Conservation (phyloP, 2,888 invertebrate genomes). For the Bibio marci region DNA sequence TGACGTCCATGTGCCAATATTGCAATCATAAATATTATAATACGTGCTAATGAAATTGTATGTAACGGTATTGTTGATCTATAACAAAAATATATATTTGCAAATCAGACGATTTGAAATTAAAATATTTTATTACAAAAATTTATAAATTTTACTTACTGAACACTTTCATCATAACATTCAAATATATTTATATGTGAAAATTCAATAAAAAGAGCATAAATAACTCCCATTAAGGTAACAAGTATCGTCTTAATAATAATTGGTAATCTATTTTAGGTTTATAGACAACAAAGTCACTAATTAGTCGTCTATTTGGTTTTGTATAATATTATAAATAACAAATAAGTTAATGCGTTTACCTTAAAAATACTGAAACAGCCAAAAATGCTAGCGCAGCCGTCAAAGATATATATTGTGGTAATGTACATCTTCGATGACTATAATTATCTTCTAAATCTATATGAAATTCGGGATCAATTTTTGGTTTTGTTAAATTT, state of each 20-base stretch:
- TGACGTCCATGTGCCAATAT: constrained; percentile 67
- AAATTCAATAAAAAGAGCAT: constrained; percentile 61
- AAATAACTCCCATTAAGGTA: constrained; percentile 60
- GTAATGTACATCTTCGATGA: constrained; percentile 67
- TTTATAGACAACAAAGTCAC: too few relatives aligned
- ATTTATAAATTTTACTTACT: constrained; percentile 35
- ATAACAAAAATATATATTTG: constrained; percentile 13
- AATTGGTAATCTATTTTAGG: constrained; percentile 46
- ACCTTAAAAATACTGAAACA: constrained; percentile 65
- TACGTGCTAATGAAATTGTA: constrained; percentile 59
- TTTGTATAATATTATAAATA: neutral
- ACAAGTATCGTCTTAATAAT: constrained; percentile 63
- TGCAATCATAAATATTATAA: constrained; percentile 65
- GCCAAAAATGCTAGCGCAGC: constrained; percentile 71
- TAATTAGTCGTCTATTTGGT: too few relatives aligned
- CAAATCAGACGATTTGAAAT: constrained; percentile 1
- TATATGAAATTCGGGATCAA: constrained; percentile 16
- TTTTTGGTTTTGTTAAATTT: constrained; percentile 15
- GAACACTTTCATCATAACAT: constrained; percentile 62
- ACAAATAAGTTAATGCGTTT: constrained; percentile 5
- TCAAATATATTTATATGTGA: constrained; percentile 66
- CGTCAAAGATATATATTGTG: constrained; percentile 73
- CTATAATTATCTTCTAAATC: constrained; percentile 29
- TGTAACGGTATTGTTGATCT: constrained; percentile 61
- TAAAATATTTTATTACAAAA: constrained; percentile 5